Evolutionary conservation across 2,888 invertebrate species (phyloP).

Genomic region (Nebria salina): DNA sequence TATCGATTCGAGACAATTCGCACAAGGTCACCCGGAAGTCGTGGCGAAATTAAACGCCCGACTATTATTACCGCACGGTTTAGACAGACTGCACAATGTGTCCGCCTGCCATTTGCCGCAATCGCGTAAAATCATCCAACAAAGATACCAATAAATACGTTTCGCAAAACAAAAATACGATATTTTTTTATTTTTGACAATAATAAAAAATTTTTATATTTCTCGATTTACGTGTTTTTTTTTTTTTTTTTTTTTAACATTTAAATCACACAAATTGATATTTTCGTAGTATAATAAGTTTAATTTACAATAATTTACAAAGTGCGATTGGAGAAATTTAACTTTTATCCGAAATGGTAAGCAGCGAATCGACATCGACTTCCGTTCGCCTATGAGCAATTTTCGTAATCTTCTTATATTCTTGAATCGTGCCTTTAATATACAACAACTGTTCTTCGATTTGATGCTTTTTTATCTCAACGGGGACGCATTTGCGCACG

Average conservation of each 20-base stretch:
- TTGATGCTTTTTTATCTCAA: conserved; percentile 63
- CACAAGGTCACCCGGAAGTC: conserved; percentile 59
- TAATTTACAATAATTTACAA: background rate
- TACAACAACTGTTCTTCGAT: conserved; percentile 71
- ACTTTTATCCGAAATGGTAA: background rate
- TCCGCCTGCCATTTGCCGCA: conserved; percentile 66
- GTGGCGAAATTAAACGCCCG: conserved; percentile 56
- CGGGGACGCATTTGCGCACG: conserved; percentile 63
- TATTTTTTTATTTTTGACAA: too few relatives aligned
- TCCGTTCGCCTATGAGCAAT: conserved; percentile 13
- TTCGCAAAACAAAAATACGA: background rate
- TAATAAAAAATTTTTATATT: too few relatives aligned
- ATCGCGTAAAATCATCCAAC: conserved; percentile 65
- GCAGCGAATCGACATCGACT: background rate
- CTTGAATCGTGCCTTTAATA: conserved; percentile 70
- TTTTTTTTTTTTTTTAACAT: too few relatives aligned
- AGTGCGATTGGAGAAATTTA: background rate
- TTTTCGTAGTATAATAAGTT: too few relatives aligned
- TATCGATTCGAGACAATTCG: conserved; percentile 61
- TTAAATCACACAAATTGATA: too few relatives aligned
- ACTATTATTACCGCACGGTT: conserved; percentile 57
- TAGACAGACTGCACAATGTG: conserved; percentile 63
- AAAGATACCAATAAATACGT: conserved; percentile 60
- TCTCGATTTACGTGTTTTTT: too few relatives aligned
- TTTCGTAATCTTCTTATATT: conserved; percentile 57